phyloP scores from a whole-genome alignment of 2,888 invertebrate genomes.

The Axea sp. region DNA sequence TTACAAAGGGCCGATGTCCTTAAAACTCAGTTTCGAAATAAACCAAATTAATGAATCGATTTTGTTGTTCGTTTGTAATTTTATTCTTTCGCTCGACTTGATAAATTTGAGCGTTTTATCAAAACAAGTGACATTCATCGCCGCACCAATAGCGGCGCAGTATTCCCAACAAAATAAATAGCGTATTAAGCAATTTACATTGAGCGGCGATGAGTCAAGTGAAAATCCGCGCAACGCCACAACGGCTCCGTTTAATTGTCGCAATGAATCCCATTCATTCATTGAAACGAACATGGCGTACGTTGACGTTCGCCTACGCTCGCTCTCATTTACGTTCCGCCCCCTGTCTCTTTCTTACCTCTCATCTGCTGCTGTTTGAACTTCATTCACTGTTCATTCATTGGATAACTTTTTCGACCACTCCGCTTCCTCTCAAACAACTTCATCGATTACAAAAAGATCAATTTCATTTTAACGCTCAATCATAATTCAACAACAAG shows the following conservation, averaged over 20 bases:
- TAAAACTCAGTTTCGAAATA: no score
- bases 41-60: no score
- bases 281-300: conserved; percentile 58
- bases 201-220: conserved; percentile 56
- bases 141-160: conserved; percentile 19
- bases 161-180: conserved; percentile 46
- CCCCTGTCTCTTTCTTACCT: conserved; percentile 16
- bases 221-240: conserved; percentile 54
- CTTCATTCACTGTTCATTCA: conserved; percentile 54
- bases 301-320: conserved; percentile 61
- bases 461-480: no score
- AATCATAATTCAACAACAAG: no score
- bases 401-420: conserved; percentile 37
- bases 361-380: conserved; percentile 33
- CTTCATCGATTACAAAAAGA: conserved; percentile 9
- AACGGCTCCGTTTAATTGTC: conserved; percentile 59
- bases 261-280: conserved; percentile 60
- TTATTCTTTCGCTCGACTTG: no score
- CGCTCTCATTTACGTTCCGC: conserved; percentile 56
- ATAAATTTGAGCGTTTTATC: conserved; percentile 20
- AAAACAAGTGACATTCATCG: conserved; percentile 22
- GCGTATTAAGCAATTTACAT: conserved; percentile 56
- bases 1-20: no score
- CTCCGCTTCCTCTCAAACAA: conserved; percentile 12
- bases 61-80: no score